Evolutionary conservation across 1,140 invertebrate species (phyloP), one percentile per base, ranked within the genome.

Genomic region (Papilio machaon): DNA sequence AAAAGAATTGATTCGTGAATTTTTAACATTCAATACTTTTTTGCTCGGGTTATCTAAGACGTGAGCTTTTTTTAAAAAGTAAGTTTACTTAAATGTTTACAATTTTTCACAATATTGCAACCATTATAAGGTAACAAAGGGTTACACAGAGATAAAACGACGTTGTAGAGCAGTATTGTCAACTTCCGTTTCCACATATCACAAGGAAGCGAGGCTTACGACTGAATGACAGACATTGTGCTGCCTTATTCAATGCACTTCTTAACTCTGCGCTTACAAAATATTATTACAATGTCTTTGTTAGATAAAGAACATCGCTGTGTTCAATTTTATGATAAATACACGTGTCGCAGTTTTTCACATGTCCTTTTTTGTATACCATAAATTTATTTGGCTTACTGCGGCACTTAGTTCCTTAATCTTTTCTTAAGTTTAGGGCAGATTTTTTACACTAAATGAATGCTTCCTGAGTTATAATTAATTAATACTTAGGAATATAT

Each of bases 151-250:
- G 83, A 85, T 89, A 88, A 88, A 82, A 80, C 85, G 85, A 89
- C 87, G 82, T 85, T 80, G 84, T 85, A 85, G 82, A 82, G 80
- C 75, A 85, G 82, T 86, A 89, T 85, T 89, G 89, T 89, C 87
- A 91, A 92, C 91, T 94, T 92, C 92, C 91, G 89, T 88, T 89
- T 87, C 79, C 82, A 85, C 83, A 86, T 60, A 85, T 85, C 83
- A 86, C 79, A 85, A 85, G 82, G 84, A 85, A 85, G 80, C 81
- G 83, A 84, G 84, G 85, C 85, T 87, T 82, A 85, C 76, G 80
- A 82, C 77, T 89, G 88, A 90, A 92, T 91, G 85, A 86, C 75
- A 85, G 82, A 85, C 81, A 87, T 87, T 88, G 87, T 89, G 83
- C 81, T 82, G 80, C 87, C 83, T 79, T 74, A 80, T 82, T 86